A percentile compares a stretch with the other conserved stretches of the same genome.
Evolutionary conservation across 1,140 invertebrate species (phyloP).

Genomic region (Heliconius nattereri): DNA sequence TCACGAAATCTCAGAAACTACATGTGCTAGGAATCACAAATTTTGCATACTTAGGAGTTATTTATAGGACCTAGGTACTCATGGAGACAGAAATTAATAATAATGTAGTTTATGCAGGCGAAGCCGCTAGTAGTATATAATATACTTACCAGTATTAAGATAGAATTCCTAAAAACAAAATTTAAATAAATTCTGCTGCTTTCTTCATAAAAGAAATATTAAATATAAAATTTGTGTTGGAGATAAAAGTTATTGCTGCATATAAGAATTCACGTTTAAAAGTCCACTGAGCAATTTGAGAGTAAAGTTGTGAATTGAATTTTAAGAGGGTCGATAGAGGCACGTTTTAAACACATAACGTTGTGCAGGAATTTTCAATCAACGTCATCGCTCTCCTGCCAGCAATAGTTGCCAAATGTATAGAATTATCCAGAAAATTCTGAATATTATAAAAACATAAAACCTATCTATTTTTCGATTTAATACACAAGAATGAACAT

Average conservation of each 20-base stretch:
- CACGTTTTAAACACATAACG: constrained; percentile 6
- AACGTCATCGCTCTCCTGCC: constrained; percentile 3
- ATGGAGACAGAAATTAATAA: too few species aligned
- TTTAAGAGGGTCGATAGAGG: constrained; percentile 17
- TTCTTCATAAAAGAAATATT: too few species aligned
- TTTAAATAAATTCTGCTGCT: too few species aligned
- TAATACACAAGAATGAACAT: neutral
- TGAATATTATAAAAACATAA: neutral
- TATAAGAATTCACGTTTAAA: neutral
- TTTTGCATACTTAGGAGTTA: too few species aligned
- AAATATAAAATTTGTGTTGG: too few species aligned
- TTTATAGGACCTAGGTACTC: too few species aligned
- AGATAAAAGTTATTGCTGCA: neutral
- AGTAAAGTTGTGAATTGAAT: constrained; percentile 24
- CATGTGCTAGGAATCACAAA: too few species aligned
- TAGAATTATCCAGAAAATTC: neutral
- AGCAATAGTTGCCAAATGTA: constrained; percentile 9
- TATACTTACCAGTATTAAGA: too few species aligned
- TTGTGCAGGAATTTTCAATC: constrained; percentile 12
- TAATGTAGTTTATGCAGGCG: too few species aligned
- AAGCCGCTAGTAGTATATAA: too few species aligned
- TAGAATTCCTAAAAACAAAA: too few species aligned
- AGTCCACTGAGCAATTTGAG: constrained; percentile 1
- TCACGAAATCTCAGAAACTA: too few species aligned
- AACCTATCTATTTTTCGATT: neutral